Percentiles rank a stretch among this genome's conserved stretches.
phyloP scores from a whole-genome alignment of 2,888 invertebrate species.

The Falcaria lacertinaria region DNA sequence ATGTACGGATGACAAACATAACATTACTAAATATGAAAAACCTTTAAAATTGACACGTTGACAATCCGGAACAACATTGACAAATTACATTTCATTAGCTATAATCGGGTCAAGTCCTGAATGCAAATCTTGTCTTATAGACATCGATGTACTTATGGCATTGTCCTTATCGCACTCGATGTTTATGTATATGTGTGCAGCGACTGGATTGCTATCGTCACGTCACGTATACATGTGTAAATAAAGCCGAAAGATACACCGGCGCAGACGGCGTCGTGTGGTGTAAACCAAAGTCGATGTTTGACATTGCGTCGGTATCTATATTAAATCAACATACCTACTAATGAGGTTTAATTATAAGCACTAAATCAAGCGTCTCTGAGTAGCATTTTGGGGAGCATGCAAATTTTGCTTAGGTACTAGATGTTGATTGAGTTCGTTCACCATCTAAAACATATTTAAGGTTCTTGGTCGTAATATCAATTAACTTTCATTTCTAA shows the following conservation, averaged over 20 bases:
- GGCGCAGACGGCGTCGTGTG: conserved; percentile 27
- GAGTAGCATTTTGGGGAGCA: no score
- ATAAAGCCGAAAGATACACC: conserved; percentile 46
- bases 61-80: not conserved
- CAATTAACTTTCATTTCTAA: no score
- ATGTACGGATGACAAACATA: not conserved
- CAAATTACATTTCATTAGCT: conserved; percentile 27
- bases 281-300: not conserved
- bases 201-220: conserved; percentile 51
- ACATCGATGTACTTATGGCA: conserved; percentile 10
- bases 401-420: no score
- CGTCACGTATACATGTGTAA: conserved; percentile 62
- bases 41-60: not conserved
- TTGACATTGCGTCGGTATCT: not conserved
- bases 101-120: conserved; percentile 30
- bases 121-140: conserved; percentile 7
- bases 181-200: conserved; percentile 18
- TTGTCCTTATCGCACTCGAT: conserved; percentile 29
- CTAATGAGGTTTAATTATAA: no score
- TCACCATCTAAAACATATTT: no score
- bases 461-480: no score
- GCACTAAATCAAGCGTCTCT: no score
- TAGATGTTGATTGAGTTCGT: no score
- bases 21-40: not conserved
- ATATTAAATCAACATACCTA: conserved; percentile 20